phyloP scores from a whole-genome alignment of 92 coral and sea anemone genomes.

The Anthopleura xanthogrammica region DNA sequence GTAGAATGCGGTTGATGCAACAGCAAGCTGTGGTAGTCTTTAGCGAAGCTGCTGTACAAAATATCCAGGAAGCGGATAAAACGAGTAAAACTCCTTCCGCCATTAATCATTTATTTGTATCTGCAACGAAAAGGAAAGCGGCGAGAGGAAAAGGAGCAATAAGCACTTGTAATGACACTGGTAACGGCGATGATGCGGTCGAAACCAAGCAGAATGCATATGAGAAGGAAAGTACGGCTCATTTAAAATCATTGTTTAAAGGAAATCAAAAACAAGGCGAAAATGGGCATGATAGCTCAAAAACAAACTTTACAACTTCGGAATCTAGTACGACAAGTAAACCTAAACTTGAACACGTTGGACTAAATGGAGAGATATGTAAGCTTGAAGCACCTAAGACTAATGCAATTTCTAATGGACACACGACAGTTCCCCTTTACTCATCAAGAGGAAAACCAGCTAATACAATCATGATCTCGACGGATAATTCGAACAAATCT shows the following conservation, averaged over 20 bases:
- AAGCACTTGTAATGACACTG: slow-evolving; percentile 34
- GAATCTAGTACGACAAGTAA: not conserved
- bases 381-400: slow-evolving; percentile 56
- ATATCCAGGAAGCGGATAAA: slow-evolving; percentile 89
- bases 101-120: slow-evolving; percentile 91
- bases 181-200: slow-evolving; percentile 25
- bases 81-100: slow-evolving; percentile 76
- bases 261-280: slow-evolving; percentile 66
- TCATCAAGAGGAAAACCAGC: slow-evolving; percentile 34
- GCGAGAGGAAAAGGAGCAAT: slow-evolving; percentile 47
- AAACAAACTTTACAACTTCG: not conserved
- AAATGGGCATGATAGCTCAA: slow-evolving; percentile 12
- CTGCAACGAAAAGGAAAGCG: slow-evolving; percentile 71
- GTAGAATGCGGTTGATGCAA: slow-evolving; percentile 91
- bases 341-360: slow-evolving; percentile 74
- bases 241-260: slow-evolving; percentile 81
- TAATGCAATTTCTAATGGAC: slow-evolving; percentile 31
- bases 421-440: slow-evolving; percentile 31
- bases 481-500: slow-evolving; percentile 13
- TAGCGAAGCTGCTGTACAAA: slow-evolving; percentile 79
- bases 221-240: slow-evolving; percentile 78
- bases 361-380: slow-evolving; percentile 83
- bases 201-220: slow-evolving; percentile 69
- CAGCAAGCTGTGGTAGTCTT: slow-evolving; percentile 97
- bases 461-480: slow-evolving; percentile 30